A percentile compares a stretch with the other conserved stretches of the same genome.
Evolutionary conservation across 2,888 invertebrate species (phyloP).

Genomic region (Apoderus coryli): DNA sequence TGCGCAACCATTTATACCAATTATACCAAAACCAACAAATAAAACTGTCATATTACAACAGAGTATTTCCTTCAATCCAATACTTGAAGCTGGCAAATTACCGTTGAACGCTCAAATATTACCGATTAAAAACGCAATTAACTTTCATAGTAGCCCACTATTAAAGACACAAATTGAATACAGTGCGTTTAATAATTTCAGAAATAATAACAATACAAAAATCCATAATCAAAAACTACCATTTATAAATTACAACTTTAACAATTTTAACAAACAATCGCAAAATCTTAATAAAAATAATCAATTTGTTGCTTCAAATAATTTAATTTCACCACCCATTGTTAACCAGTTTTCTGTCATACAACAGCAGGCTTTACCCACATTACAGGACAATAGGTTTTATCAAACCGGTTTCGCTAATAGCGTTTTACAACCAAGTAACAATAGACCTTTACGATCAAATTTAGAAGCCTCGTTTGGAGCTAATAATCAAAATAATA

Average conservation of each 20-base stretch:
- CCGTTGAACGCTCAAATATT: constrained; percentile 31
- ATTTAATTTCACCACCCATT: constrained; percentile 1
- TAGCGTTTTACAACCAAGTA: background rate
- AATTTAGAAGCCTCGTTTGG: constrained; percentile 7
- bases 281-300: constrained; percentile 29
- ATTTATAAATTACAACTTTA: constrained; percentile 12
- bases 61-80: constrained; percentile 33
- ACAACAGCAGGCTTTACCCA: constrained; percentile 13
- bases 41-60: constrained; percentile 35
- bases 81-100: constrained; percentile 23
- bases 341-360: constrained; percentile 20
- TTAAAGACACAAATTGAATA: constrained; percentile 19
- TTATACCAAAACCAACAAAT: constrained; percentile 9
- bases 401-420: background rate
- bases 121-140: constrained; percentile 25
- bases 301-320: constrained; percentile 25
- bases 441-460: constrained; percentile 8
- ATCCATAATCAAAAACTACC: constrained; percentile 10
- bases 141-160: constrained; percentile 25
- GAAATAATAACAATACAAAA: constrained; percentile 9
- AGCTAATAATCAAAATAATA: background rate
- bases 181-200: constrained; percentile 15
- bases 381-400: constrained; percentile 8
- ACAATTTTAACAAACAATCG: constrained; percentile 12
- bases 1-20: constrained; percentile 22